Evolutionary conservation across 2,113 vertebrate species (phyloP).

Genomic region (Leiothrix lutea): DNA sequence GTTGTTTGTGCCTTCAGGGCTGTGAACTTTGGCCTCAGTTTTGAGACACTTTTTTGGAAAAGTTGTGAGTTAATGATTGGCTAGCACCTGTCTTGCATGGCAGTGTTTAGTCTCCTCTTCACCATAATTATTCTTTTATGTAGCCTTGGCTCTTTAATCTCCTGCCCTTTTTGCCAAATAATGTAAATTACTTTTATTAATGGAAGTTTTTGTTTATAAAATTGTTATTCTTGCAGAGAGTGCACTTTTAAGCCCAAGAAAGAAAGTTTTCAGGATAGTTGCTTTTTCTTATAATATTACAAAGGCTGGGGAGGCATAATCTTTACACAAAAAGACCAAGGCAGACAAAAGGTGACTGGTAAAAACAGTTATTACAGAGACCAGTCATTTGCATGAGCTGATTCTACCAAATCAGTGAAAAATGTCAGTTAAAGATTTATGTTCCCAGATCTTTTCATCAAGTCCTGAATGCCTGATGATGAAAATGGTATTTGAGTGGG

Average conservation of each 20-base stretch:
- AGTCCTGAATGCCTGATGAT: conserved; percentile 2
- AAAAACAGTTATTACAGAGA: neutral
- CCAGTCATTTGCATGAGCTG: neutral
- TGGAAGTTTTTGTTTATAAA: neutral
- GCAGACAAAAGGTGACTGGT: neutral
- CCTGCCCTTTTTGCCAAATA: neutral
- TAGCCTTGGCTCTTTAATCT: neutral
- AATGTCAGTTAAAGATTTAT: conserved; percentile 37
- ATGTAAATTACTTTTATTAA: neutral
- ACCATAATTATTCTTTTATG: neutral
- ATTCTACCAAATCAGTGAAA: neutral
- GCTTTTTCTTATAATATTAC: neutral
- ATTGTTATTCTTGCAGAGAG: neutral
- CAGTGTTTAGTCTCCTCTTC: neutral
- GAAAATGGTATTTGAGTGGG: conserved; percentile 10
- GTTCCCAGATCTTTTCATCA: conserved; percentile 15
- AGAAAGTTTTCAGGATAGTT: neutral
- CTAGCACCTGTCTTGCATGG: neutral
- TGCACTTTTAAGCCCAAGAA: neutral
- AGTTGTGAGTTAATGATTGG: neutral
- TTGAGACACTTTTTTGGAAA: neutral
- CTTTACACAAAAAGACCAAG: neutral
- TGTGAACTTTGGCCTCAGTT: neutral
- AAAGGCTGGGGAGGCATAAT: neutral
- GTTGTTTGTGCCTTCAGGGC: neutral